Base-by-base conservation (phyloP, 2,113 vertebrate species). In the Hyperoodon ampullatus region DNA sequence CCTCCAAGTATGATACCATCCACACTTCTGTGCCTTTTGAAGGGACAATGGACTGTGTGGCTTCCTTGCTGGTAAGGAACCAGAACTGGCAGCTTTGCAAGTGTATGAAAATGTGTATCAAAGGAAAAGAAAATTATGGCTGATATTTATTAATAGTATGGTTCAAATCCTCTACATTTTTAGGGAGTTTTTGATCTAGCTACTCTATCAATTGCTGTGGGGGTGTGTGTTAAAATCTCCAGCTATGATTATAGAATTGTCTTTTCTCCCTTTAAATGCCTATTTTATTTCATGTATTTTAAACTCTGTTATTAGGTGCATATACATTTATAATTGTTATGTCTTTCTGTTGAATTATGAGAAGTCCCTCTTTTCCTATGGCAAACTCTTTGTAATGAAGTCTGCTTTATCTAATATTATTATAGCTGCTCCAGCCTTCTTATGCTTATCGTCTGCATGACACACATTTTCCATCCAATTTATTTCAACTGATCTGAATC, bases 331-430 rank as follows among this genome's bases (percentile, higher is more conserved):
- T n/a, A n/a, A 85, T 55, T 90, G 1, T n/a, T 71, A 63, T 66
- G 53, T 85, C 28, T 90, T 74, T 86, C 33, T 81, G 26, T 68
- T 90, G 74, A 96, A 83, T 95, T 84, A 93, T 47, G 23, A 68
- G 75, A 92, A 92, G 6, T 6, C 12, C 33, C 21, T 77, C 15
- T 86, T 93, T 90, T 90, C 33, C 60, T 81, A 30, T 70, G 44
- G 33, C 3, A 88, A 85, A 30, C 23, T 88, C 44, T 92, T 77
- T 80, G 8, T 80, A 75, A 44, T 63, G 10, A 80, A 75, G n/a
- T 60, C 63, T 87, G 10, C 58, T 78, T 94, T 88, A 84, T 71
- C 24, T 90, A 50, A 42, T 90, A 35, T 88, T 94, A 16, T 55
- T 70, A 61, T 33, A 58, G 65, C 35, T 6, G 13, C 18, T 53